phyloP scores from a whole-genome alignment of 2,888 invertebrate species.

The Harpalus rufipes region DNA sequence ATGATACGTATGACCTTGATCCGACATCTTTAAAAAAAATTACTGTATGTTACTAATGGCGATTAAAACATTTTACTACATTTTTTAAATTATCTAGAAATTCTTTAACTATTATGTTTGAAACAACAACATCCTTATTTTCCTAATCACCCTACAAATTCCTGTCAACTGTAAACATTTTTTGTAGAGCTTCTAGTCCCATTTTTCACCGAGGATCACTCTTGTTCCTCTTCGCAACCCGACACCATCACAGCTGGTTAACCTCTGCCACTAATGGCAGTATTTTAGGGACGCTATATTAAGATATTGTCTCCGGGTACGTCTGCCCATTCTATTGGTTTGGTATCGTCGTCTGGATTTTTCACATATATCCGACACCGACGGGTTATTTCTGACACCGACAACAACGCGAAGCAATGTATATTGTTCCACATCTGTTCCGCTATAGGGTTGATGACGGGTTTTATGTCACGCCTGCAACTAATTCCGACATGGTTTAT shows the following conservation, averaged over 20 bases:
- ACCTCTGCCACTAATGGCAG: conserved; percentile 60
- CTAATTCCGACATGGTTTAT: conserved; percentile 45
- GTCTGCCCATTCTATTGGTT: conserved; percentile 38
- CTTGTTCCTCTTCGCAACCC: neutral
- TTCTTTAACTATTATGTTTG: no score
- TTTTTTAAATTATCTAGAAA: no score
- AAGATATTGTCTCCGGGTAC: conserved; percentile 48
- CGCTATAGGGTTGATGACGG: conserved; percentile 39
- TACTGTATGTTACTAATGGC: no score
- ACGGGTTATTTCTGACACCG: conserved; percentile 47
- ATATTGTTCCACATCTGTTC: conserved; percentile 56
- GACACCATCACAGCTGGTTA: conserved; percentile 62
- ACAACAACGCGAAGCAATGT: conserved; percentile 9
- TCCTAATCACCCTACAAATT: neutral
- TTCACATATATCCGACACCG: conserved; percentile 13
- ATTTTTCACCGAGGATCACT: neutral
- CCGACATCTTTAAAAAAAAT: no score
- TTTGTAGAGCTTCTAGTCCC: neutral
- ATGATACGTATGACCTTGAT: no score
- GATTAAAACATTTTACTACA: no score
- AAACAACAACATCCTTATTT: neutral
- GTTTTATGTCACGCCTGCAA: conserved; percentile 43
- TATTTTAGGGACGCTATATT: conserved; percentile 62
- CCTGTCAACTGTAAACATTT: neutral
- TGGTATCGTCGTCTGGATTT: conserved; percentile 38